Evolutionary conservation across 2,797 vertebrate genomes (phyloP).

Genomic region (Centropyge bicolor): DNA sequence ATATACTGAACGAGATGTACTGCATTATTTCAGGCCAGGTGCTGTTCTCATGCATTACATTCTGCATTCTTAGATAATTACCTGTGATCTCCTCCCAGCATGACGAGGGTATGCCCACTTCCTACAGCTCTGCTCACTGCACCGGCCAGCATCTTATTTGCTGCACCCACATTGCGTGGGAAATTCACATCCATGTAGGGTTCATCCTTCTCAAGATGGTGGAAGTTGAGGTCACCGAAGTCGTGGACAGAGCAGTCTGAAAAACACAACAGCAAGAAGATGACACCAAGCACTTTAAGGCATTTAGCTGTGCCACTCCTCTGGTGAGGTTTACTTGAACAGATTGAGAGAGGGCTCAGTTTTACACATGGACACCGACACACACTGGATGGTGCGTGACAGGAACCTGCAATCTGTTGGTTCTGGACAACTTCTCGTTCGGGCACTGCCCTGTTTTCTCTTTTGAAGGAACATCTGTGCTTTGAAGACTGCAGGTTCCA

Average conservation of each 20-base stretch:
- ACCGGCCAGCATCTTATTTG: slow-evolving; percentile 89
- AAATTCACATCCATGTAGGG: slow-evolving; percentile 90
- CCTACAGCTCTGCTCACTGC: slow-evolving; percentile 90
- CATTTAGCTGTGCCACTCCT: not conserved
- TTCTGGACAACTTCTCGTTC: not conserved
- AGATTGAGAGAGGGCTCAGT: not conserved
- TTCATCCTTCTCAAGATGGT: slow-evolving; percentile 90
- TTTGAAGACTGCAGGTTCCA: not conserved
- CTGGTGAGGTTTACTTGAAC: not conserved
- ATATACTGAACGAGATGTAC: not conserved
- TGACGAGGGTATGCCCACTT: slow-evolving; percentile 92
- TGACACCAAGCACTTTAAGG: not conserved
- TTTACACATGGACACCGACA: not conserved
- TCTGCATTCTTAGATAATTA: slow-evolving; percentile 62
- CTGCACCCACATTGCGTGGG: slow-evolving; percentile 93
- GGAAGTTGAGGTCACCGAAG: slow-evolving; percentile 94
- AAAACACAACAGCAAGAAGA: not conserved
- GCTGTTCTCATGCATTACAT: not conserved
- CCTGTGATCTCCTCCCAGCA: slow-evolving; percentile 98
- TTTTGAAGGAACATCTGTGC: not conserved
- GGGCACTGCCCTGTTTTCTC: not conserved
- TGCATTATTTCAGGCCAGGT: not conserved
- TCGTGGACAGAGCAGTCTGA: slow-evolving; percentile 93
- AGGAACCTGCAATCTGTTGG: not conserved
- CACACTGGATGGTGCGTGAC: not conserved